phyloP scores from a whole-genome alignment of 2,888 invertebrate genomes.

The Cordilura impudica region DNA sequence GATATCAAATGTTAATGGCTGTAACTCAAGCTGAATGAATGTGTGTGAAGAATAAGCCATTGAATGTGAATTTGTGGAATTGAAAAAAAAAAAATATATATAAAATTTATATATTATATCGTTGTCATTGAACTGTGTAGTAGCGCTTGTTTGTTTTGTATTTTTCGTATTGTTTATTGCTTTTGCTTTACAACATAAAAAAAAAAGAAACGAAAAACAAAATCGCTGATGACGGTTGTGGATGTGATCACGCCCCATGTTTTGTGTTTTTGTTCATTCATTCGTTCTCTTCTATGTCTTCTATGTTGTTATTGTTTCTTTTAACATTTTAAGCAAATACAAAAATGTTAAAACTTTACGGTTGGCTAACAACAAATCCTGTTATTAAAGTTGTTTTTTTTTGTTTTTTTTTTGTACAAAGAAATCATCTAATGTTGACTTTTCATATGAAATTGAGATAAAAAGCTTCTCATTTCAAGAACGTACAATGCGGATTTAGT shows the following conservation, averaged over 20 bases:
- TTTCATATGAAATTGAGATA: background rate
- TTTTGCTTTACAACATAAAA: background rate
- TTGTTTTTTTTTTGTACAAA: background rate
- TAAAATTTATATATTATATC: background rate
- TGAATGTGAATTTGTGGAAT: background rate
- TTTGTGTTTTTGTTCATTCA: conserved; percentile 43
- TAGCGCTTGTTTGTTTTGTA: background rate
- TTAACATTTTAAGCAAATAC: conserved; percentile 12
- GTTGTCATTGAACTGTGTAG: conserved; percentile 31
- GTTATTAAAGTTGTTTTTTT: no score
- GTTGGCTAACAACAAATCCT: conserved; percentile 27
- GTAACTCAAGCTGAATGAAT: background rate
- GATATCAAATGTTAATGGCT: conserved; percentile 42
- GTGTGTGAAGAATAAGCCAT: background rate
- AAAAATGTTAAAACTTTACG: conserved; percentile 39
- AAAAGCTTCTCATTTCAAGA: background rate
- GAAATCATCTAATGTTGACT: background rate
- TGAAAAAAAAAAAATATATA: background rate
- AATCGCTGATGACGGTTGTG: conserved; percentile 36
- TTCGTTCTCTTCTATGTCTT: conserved; percentile 47
- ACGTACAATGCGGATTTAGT: background rate
- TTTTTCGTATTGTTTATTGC: conserved; percentile 13
- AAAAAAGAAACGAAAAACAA: conserved; percentile 13
- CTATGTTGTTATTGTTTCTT: conserved; percentile 14
- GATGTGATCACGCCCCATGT: conserved; percentile 59